Base-by-base conservation (phyloP, 2,797 vertebrate genomes). In the Scolopax bukidnonensis region DNA sequence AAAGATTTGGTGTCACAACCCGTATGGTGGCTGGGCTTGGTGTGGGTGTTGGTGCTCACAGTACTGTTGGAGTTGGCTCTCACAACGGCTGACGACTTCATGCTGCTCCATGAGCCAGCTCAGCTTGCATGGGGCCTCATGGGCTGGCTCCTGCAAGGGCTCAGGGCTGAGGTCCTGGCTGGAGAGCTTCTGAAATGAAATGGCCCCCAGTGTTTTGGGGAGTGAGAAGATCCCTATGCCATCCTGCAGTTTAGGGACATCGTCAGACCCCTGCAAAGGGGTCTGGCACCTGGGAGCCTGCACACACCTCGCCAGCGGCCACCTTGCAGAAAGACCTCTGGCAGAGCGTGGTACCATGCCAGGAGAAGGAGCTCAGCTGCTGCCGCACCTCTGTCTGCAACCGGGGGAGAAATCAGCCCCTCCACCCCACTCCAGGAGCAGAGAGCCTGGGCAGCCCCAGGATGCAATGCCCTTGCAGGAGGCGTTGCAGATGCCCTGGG, bases 81-180 rank as follows among this genome's bases (percentile, higher is more conserved):
- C 84, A 1, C 68, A 36, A 38, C 38, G 41, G 27, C 70, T 61
- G 7, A 97, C 54, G 3, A 30, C 50, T 38, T 97, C 3, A 0
- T 96, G 96, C 28, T 65, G 77, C 17, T 57, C 7, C 1, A 96
- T 89, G 33, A 97, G 79, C 19, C 88, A 89, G 41, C 91, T 90
- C 38, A 97, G 70, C 21, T 82, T 53, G 21, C 74, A 53, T 8
- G 92, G 71, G 24, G 84, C 79, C 24, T 68, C 24, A 10, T 45
- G 78, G 32, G 93, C 84, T 1, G 75, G 80, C 9, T 38, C 43
- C 90, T 94, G 96, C 5, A 63, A 89, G 16, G 91, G 68, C 40
- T 97, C 60, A 0, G 71, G 21, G 36, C 51, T 54, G 1, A 59
- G 11, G 3, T 94, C 91, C 12, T 64, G 51, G 20, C 19, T 24